phyloP scores from a whole-genome alignment of 2,888 invertebrate species.

The Leptura quadrifasciata region DNA sequence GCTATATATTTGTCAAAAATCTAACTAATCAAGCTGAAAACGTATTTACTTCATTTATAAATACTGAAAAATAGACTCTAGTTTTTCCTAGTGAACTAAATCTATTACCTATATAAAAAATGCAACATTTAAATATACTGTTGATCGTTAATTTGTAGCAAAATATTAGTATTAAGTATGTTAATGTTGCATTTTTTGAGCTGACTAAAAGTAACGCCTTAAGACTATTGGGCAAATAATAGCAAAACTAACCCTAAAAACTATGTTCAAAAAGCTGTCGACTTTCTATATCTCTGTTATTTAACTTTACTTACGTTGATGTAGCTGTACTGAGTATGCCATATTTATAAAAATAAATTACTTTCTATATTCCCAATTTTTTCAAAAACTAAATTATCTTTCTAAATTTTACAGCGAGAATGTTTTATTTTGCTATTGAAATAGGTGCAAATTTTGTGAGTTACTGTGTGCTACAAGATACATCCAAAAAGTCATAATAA shows the following conservation, averaged over 20 bases:
- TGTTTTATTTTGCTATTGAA: not conserved
- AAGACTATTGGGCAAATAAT: slow-evolving; percentile 56
- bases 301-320: slow-evolving; percentile 62
- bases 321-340: slow-evolving; percentile 61
- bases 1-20: not conserved
- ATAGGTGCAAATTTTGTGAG: not conserved
- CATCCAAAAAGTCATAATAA: slow-evolving; percentile 1
- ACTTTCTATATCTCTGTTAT: slow-evolving; percentile 40
- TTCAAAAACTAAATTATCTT: not conserved
- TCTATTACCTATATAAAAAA: slow-evolving; percentile 30
- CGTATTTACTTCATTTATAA: not conserved
- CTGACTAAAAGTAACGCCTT: slow-evolving; percentile 57
- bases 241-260: slow-evolving; percentile 44
- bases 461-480: not conserved
- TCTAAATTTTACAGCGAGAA: not conserved
- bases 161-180: too few species aligned
- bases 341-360: slow-evolving; percentile 54
- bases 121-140: slow-evolving; percentile 24
- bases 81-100: slow-evolving; percentile 11
- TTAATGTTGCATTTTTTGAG: slow-evolving; percentile 48
- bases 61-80: slow-evolving; percentile 13
- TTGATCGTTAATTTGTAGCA: not conserved
- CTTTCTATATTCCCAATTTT: slow-evolving; percentile 27
- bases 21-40: slow-evolving; percentile 21
- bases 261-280: slow-evolving; percentile 59